Evolutionary conservation across 2,113 vertebrate genomes (phyloP), one percentile per base, ranked within the genome.

Genomic region (Ctenomys sociabilis): DNA sequence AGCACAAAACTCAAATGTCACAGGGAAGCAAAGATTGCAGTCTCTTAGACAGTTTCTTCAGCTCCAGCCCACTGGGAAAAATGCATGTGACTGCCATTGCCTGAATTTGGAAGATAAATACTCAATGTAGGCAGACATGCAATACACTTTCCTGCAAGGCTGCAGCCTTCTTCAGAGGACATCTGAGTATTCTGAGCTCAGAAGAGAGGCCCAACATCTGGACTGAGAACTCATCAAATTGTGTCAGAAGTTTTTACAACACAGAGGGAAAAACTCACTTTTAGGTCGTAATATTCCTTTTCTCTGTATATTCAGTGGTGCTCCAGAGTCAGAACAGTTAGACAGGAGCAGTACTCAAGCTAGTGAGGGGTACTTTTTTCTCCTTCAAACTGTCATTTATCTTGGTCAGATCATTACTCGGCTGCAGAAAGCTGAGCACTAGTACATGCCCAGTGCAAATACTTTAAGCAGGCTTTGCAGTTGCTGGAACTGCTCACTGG

Each of bases 201-300:
- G 1, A 66, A 16, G 8, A 66, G 5, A 35, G 14, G 22, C 37
- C 49, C 61, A 37, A 21, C 52, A 52, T 17, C 9, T 68, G 32
- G 10, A 32, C 35, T 12, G 10, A 16, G 19, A 89, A 30, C 8
- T 12, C 22, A 54, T 95, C 95, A 84, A 96, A 97, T 98, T 99
- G 99, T 99, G 99, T 98, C 99, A 99, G 98, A 99, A 99, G 96
- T 99, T 99, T 97, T 99, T 99, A 93, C 99, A 99, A 78, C 99
- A 99, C 98, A 99, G 99, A n/a, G 95, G 99, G 40, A 99, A 98
- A 30, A 99, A 96, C 99, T 99, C 0, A 98, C 98, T 77, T 99
- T 99, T n/a, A 99, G 98, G 88, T 97, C 99, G 88, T 99, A 99
- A 0, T 99, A 99, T 97, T 99, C 99, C 8, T 99, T 99, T 97